Evolutionary conservation across 2,797 vertebrate species (phyloP).

Genomic region (Enteromius paludinosus): DNA sequence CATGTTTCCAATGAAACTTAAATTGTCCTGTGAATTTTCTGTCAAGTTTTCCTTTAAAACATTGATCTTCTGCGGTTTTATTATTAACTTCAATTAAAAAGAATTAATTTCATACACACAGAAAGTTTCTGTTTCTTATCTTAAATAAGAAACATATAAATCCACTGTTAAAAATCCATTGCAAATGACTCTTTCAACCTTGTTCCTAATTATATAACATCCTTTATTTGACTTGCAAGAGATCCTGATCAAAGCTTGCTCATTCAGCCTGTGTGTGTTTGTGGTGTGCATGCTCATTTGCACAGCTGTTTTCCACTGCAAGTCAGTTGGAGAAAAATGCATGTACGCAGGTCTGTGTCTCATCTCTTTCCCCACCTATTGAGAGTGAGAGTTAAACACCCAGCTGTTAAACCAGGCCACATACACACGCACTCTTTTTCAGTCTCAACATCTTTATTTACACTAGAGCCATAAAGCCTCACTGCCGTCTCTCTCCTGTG

Average conservation of each 20-base stretch:
- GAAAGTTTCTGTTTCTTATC: too few relatives aligned
- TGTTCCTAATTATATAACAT: slow-evolving; percentile 37
- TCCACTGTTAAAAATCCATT: neutral
- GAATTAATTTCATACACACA: neutral
- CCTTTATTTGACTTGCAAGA: slow-evolving; percentile 40
- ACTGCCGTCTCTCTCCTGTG: slow-evolving; percentile 37
- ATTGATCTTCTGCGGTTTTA: neutral
- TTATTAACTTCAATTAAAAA: neutral
- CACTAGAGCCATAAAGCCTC: slow-evolving; percentile 53
- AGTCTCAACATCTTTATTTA: slow-evolving; percentile 56
- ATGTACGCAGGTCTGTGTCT: slow-evolving; percentile 43
- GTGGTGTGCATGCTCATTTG: slow-evolving; percentile 51
- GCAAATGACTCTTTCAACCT: neutral
- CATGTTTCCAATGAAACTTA: neutral
- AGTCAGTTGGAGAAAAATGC: slow-evolving; percentile 53
- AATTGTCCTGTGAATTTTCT: neutral
- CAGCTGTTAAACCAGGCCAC: slow-evolving; percentile 53
- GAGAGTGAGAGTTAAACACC: slow-evolving; percentile 52
- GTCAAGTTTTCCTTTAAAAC: neutral
- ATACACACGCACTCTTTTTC: slow-evolving; percentile 36
- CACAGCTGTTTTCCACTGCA: slow-evolving; percentile 60
- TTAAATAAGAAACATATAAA: neutral
- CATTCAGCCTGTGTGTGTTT: slow-evolving; percentile 43
- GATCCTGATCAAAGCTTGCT: slow-evolving; percentile 50
- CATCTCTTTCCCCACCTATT: slow-evolving; percentile 49